A percentile compares a stretch with the other conserved stretches of the same genome.
Conservation (phyloP, 2,113 vertebrate species). For the Rousettus leschenaultii region DNA sequence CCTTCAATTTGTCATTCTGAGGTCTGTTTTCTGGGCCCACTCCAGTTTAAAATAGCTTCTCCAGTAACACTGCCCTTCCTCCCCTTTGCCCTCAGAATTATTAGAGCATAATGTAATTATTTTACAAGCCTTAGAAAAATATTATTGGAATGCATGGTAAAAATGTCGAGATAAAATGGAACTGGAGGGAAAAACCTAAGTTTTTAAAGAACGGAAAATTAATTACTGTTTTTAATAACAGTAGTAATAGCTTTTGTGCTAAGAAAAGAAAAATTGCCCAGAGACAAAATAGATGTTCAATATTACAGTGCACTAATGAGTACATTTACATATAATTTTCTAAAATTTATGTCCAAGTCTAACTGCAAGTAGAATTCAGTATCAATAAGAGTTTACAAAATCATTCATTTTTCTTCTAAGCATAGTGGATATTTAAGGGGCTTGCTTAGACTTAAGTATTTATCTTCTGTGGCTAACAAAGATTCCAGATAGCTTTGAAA, state of each 20-base stretch:
- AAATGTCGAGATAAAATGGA: constrained; percentile 46
- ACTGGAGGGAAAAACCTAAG: not conserved
- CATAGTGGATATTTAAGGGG: constrained; percentile 67
- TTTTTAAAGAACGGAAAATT: constrained; percentile 65
- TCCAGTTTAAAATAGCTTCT: constrained; percentile 12
- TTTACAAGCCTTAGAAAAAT: constrained; percentile 41
- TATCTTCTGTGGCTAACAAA: constrained; percentile 43
- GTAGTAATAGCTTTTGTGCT: constrained; percentile 66
- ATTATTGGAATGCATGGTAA: constrained; percentile 47
- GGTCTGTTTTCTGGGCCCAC: not conserved
- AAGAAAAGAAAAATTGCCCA: constrained; percentile 75
- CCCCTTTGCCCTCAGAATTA: constrained; percentile 49
- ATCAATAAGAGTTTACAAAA: constrained; percentile 70
- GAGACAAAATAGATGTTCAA: constrained; percentile 69
- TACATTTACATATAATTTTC: constrained; percentile 81
- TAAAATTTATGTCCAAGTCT: constrained; percentile 65
- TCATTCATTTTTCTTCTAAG: constrained; percentile 66
- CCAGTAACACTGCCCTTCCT: constrained; percentile 9
- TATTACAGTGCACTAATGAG: constrained; percentile 77
- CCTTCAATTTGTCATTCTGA: not conserved
- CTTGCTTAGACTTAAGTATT: constrained; percentile 51
- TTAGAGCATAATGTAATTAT: constrained; percentile 45
- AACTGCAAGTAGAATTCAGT: constrained; percentile 71
- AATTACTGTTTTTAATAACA: constrained; percentile 75
- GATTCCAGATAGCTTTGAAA: constrained; percentile 4